These are phyloP conservation scores for Gila orcuttii DNA, from an alignment of 2,113 vertebrate genomes.

Conservation along the genomic window DNA sequence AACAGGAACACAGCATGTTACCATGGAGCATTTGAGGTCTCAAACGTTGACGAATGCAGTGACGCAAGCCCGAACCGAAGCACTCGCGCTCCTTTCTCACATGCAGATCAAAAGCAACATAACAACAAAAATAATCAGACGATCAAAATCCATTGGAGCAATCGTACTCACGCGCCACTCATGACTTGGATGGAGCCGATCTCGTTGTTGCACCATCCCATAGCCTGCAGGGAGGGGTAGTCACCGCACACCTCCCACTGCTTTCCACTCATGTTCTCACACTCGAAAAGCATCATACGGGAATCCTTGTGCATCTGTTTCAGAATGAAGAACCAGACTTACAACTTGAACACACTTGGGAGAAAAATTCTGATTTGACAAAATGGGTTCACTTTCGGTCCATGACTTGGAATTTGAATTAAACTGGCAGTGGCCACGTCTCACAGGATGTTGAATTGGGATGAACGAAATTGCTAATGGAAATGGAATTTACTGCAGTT, in stretches of 20 bases:
- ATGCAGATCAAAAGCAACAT: not conserved
- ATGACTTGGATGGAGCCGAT: constrained; percentile 92
- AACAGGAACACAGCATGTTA: constrained; percentile 40
- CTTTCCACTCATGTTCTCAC: constrained; percentile 90
- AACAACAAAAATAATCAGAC: not conserved
- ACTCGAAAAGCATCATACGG: constrained; percentile 89
- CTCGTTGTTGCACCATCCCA: constrained; percentile 96
- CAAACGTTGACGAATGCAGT: not conserved
- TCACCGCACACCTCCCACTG: constrained; percentile 91
- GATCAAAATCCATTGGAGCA: not conserved
- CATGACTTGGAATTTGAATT: not conserved
- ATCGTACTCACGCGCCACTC: constrained; percentile 87
- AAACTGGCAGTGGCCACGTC: not conserved
- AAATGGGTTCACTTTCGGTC: not conserved
- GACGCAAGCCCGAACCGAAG: not conserved
- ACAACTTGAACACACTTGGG: not conserved
- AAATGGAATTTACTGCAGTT: not conserved
- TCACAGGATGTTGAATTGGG: not conserved
- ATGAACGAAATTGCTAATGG: not conserved
- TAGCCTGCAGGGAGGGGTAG: constrained; percentile 95
- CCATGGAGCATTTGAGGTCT: not conserved
- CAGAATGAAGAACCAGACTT: constrained; percentile 12
- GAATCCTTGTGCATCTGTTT: constrained; percentile 92
- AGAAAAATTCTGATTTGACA: not conserved
- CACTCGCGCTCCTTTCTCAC: not conserved